phyloP scores from a whole-genome alignment of 2,797 vertebrate genomes.

The Acanthiza pusilla region DNA sequence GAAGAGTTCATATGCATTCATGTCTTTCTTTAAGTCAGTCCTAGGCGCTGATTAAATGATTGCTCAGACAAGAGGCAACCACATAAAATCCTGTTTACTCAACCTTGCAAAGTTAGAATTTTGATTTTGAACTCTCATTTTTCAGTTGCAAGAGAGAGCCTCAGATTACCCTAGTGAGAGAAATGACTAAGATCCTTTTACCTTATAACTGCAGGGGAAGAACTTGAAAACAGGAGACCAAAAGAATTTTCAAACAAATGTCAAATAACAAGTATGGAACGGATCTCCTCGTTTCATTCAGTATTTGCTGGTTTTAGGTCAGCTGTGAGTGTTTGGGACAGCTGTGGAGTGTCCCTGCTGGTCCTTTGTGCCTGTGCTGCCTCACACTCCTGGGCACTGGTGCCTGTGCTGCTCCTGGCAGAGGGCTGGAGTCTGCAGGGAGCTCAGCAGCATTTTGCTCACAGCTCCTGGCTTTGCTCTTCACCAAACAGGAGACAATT shows the following conservation, averaged over 20 bases:
- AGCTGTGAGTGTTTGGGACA: background rate
- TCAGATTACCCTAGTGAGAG: background rate
- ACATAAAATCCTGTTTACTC: background rate
- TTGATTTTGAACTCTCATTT: background rate
- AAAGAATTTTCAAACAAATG: background rate
- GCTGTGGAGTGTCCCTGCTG: background rate
- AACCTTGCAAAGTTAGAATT: background rate
- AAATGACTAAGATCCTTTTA: background rate
- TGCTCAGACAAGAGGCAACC: background rate
- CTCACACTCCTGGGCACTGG: rapidly evolving
- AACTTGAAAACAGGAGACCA: background rate
- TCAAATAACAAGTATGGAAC: too few species aligned
- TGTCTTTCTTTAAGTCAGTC: background rate
- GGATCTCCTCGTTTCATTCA: rapidly evolving
- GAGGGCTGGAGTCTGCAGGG: rapidly evolving
- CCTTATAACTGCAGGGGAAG: background rate
- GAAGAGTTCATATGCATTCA: background rate
- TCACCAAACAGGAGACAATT: background rate
- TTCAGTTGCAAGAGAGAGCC: background rate
- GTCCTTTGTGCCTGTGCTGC: background rate
- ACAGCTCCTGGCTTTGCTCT: background rate
- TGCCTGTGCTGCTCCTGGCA: background rate
- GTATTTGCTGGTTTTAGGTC: background rate
- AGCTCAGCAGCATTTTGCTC: background rate
- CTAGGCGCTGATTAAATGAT: background rate